Conservation (phyloP, 2,888 invertebrate species). For the Watsonalla binaria region DNA sequence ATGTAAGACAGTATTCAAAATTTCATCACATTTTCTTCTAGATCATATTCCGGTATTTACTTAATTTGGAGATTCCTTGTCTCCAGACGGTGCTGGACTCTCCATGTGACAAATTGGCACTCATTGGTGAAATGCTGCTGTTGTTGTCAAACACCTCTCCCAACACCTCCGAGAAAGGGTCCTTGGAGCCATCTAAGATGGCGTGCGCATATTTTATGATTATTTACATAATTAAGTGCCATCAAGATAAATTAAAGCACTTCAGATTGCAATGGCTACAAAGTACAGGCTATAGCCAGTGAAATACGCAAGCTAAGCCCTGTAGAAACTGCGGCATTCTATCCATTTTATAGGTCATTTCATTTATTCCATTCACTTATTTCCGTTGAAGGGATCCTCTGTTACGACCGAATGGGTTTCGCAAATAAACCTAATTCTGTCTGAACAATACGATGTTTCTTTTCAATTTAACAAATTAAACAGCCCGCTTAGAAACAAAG, state of each 20-base stretch:
- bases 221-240: not conserved
- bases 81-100: too few relatives aligned
- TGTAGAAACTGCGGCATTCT: conserved; percentile 56
- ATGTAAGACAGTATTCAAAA: too few relatives aligned
- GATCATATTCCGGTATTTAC: too few relatives aligned
- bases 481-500: conserved; percentile 32
- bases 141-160: too few relatives aligned
- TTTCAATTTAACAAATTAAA: conserved; percentile 76
- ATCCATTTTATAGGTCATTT: conserved; percentile 70
- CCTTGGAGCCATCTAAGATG: too few relatives aligned
- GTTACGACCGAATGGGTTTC: conserved; percentile 69
- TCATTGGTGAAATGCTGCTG: too few relatives aligned
- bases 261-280: conserved; percentile 12
- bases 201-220: too few relatives aligned
- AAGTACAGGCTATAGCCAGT: conserved; percentile 20
- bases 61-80: too few relatives aligned
- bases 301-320: conserved; percentile 41
- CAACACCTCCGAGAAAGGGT: too few relatives aligned
- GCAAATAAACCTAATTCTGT: conserved; percentile 71
- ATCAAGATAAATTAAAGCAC: not conserved
- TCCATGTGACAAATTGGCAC: too few relatives aligned
- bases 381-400: conserved; percentile 60
- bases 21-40: too few relatives aligned
- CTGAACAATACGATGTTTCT: conserved; percentile 69
- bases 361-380: conserved; percentile 73